A percentile compares a stretch with the other conserved stretches of the same genome.
Evolutionary conservation across 2,797 vertebrate genomes (phyloP).

Genomic region (Pagetopsis macropterus): DNA sequence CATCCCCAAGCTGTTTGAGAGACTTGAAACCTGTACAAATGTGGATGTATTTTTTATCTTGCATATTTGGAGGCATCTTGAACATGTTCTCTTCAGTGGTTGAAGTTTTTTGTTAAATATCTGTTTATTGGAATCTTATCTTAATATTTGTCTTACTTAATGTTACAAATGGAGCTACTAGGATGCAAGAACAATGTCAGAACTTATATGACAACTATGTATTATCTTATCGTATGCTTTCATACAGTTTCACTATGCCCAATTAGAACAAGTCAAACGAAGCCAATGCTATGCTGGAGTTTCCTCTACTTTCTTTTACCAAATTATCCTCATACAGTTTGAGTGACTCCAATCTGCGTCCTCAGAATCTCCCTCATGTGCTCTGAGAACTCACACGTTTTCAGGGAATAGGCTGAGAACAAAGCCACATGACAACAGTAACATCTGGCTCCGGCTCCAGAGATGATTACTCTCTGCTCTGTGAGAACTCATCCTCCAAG

Average conservation of each 20-base stretch:
- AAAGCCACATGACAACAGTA: slow-evolving; percentile 76
- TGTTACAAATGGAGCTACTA: too few relatives aligned
- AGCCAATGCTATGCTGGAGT: not conserved
- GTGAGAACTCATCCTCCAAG: slow-evolving; percentile 68
- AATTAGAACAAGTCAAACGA: not conserved
- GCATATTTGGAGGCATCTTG: too few relatives aligned
- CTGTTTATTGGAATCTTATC: too few relatives aligned
- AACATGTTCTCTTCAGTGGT: too few relatives aligned
- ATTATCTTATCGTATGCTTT: too few relatives aligned
- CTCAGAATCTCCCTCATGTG: not conserved
- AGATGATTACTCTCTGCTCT: slow-evolving; percentile 77
- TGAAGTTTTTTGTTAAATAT: too few relatives aligned
- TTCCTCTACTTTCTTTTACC: not conserved
- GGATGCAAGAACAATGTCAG: too few relatives aligned
- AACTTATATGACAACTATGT: too few relatives aligned
- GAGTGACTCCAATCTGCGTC: slow-evolving; percentile 4
- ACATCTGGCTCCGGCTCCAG: slow-evolving; percentile 78
- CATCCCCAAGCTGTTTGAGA: not conserved
- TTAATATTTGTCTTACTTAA: too few relatives aligned
- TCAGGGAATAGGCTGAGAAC: slow-evolving; percentile 54
- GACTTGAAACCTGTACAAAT: not conserved
- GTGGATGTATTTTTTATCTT: too few relatives aligned
- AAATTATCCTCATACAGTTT: slow-evolving; percentile 2
- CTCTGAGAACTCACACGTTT: slow-evolving; percentile 58
- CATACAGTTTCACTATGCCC: not conserved